These are phyloP conservation scores for Brachyptera putata DNA, from an alignment of 2,888 invertebrate genomes.

Conservation along the genomic window DNA sequence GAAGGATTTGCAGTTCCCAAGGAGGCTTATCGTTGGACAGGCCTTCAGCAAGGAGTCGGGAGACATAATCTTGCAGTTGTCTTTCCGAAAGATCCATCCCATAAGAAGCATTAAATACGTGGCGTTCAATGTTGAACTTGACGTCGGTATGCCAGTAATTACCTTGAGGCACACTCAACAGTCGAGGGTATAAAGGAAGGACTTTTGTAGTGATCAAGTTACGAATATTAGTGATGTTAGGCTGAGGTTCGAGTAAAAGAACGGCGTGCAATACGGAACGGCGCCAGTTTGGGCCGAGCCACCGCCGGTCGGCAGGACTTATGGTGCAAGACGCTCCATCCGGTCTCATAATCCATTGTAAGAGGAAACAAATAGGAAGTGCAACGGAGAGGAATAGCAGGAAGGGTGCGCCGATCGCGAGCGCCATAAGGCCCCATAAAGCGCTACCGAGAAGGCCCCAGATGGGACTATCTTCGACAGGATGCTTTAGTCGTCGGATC, in stretches of 20 bases:
- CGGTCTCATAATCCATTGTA: slow-evolving; percentile 32
- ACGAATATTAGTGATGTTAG: slow-evolving; percentile 43
- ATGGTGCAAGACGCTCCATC: slow-evolving; percentile 33
- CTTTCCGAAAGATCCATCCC: slow-evolving; percentile 34
- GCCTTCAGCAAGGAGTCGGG: slow-evolving; percentile 44
- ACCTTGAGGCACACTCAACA: slow-evolving; percentile 47
- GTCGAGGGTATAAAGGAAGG: slow-evolving; percentile 45
- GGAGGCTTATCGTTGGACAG: slow-evolving; percentile 47
- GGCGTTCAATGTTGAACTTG: slow-evolving; percentile 49
- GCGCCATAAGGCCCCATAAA: slow-evolving; percentile 45
- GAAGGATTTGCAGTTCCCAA: slow-evolving; percentile 52
- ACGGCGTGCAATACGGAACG: slow-evolving; percentile 48
- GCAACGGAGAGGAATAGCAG: slow-evolving; percentile 41
- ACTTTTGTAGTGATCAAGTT: slow-evolving; percentile 43
- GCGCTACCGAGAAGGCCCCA: slow-evolving; percentile 41
- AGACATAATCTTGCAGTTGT: slow-evolving; percentile 43
- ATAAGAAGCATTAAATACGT: slow-evolving; percentile 45
- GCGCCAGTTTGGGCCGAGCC: slow-evolving; percentile 44
- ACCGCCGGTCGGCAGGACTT: slow-evolving; percentile 46
- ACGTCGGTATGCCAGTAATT: slow-evolving; percentile 49
- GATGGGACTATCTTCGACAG: slow-evolving; percentile 44
- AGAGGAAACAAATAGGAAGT: slow-evolving; percentile 36
- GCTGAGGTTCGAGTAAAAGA: slow-evolving; percentile 45
- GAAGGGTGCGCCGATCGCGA: slow-evolving; percentile 42
- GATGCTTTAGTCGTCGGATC: slow-evolving; percentile 43